Percentiles rank a stretch among this genome's conserved stretches.
These are phyloP conservation scores for Phyllopteryx taeniolatus DNA, from an alignment of 2,113 vertebrate genomes.

Conservation along the genomic window DNA sequence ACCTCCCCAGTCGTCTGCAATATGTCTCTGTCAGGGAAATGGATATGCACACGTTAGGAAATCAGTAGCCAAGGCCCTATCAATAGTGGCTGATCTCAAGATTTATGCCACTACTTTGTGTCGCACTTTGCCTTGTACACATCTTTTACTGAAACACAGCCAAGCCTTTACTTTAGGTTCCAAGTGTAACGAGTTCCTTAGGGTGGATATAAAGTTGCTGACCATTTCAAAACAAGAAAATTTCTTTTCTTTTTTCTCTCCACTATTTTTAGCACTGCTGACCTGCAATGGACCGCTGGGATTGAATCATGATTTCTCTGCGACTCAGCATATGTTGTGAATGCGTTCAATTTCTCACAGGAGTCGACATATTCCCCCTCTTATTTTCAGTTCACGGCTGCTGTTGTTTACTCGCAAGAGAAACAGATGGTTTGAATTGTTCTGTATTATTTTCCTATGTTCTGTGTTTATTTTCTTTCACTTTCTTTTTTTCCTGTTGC, in stretches of 20 bases:
- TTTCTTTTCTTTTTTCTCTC: conserved; percentile 2
- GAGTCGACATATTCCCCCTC: conserved; percentile 50
- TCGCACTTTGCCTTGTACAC: conserved; percentile 37
- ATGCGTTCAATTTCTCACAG: conserved; percentile 43
- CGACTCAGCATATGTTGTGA: conserved; percentile 47
- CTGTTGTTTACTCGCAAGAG: conserved; percentile 56
- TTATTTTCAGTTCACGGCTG: conserved; percentile 31
- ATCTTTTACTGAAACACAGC: conserved; percentile 45
- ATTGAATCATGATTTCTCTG: conserved; percentile 57
- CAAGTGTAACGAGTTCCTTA: conserved; percentile 24
- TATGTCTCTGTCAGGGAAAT: conserved; percentile 77
- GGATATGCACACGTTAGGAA: conserved; percentile 75
- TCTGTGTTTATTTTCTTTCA: conserved; percentile 59
- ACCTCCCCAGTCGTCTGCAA: conserved; percentile 71
- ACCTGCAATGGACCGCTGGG: conserved; percentile 46
- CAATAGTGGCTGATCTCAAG: conserved; percentile 71
- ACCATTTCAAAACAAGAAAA: conserved; percentile 28
- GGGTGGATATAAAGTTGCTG: conserved; percentile 10
- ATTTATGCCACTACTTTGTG: conserved; percentile 65
- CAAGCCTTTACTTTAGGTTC: conserved; percentile 38
- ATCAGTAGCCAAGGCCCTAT: conserved; percentile 73
- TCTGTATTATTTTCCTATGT: conserved; percentile 52
- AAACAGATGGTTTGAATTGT: conserved; percentile 61
- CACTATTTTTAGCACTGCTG: conserved; percentile 38
- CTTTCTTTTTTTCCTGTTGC: conserved; percentile 14